These are phyloP conservation scores for Lethenteron camtschaticum DNA, from an alignment of 2,113 vertebrate species.

Conservation along the genomic window DNA sequence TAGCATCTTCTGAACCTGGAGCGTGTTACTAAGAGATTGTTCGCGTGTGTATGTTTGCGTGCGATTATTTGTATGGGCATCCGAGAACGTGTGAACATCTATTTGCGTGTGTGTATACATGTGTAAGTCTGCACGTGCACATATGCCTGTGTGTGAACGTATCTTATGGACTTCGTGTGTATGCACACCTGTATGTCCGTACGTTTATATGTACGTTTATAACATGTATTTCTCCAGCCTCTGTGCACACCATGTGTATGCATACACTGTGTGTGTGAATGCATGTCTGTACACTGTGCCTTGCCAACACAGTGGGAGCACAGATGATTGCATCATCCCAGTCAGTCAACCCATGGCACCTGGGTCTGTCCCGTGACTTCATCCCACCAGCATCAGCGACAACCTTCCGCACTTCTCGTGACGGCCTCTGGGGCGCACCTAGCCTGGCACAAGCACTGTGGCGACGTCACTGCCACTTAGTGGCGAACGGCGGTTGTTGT, in stretches of 20 bases:
- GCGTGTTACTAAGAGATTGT: not conserved
- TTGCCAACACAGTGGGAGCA: not conserved
- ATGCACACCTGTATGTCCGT: not conserved
- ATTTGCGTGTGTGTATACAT: not conserved
- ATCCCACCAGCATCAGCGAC: not conserved
- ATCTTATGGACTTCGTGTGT: not conserved
- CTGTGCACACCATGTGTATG: not conserved
- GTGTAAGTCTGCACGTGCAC: not conserved
- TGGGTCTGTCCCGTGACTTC: not conserved
- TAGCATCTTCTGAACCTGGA: not conserved
- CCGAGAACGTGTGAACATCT: not conserved
- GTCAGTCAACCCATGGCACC: not conserved
- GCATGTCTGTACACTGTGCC: not conserved
- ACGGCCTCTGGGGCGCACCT: not conserved
- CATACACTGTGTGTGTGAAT: not conserved
- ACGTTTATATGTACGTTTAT: not conserved
- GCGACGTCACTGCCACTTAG: no score
- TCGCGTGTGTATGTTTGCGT: not conserved
- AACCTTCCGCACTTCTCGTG: not conserved
- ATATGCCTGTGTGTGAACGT: not conserved
- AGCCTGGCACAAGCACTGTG: no score
- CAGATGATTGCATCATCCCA: not conserved
- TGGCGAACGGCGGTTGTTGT: no score
- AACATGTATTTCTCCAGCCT: not conserved
- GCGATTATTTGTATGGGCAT: not conserved